phyloP scores from a whole-genome alignment of 2,797 vertebrate genomes.

The Pyrocephalus nanus region DNA sequence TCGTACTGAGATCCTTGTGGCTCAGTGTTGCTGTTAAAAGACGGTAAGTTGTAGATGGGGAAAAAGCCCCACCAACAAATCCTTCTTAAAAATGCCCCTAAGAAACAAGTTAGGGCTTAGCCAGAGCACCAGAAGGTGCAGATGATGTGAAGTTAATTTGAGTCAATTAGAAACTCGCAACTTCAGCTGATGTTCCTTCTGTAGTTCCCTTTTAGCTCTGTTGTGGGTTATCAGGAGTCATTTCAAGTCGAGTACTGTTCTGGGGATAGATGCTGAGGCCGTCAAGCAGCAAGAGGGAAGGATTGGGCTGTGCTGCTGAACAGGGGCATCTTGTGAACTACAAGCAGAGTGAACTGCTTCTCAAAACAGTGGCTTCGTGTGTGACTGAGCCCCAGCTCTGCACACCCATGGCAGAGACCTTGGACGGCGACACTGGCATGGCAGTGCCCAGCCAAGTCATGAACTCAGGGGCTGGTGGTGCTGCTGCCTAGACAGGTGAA shows the following conservation, averaged over 20 bases:
- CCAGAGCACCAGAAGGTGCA: not conserved
- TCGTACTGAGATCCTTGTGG: not conserved
- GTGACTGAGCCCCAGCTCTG: not conserved
- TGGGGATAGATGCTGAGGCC: not conserved
- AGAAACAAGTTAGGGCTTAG: not conserved
- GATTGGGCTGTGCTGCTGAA: not conserved
- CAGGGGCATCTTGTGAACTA: rapidly evolving
- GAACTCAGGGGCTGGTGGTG: not conserved
- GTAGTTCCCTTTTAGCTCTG: not conserved
- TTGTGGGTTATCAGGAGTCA: not conserved
- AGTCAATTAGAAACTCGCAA: not conserved
- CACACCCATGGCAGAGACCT: not conserved
- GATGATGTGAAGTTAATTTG: not conserved
- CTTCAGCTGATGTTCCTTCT: not conserved
- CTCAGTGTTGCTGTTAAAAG: not conserved
- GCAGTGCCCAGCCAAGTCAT: rapidly evolving
- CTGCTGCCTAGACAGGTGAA: not conserved
- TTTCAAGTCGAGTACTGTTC: not conserved
- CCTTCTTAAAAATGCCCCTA: not conserved
- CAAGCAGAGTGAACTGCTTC: not conserved
- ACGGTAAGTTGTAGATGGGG: not conserved
- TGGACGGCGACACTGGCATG: rapidly evolving
- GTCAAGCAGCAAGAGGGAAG: not conserved
- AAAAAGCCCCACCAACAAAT: not conserved
- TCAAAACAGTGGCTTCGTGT: rapidly evolving